Evolutionary conservation across 2,888 invertebrate genomes (phyloP).

Genomic region (Eupithecia dodoneata): DNA sequence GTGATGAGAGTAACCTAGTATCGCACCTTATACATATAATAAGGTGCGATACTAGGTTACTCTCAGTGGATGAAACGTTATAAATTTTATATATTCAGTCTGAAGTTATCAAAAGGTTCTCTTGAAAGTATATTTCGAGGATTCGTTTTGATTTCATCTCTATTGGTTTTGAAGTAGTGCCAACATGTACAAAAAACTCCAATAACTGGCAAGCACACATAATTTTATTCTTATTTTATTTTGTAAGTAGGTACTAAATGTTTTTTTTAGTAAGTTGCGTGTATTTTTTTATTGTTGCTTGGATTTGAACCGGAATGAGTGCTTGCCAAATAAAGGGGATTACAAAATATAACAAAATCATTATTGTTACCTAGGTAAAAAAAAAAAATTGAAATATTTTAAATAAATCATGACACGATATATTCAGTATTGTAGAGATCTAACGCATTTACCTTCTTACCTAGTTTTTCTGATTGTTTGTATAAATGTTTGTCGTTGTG

Average conservation of each 20-base stretch:
- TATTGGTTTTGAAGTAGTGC: neutral
- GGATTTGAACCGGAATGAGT: neutral
- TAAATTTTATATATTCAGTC: neutral
- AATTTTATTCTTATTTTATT: neutral
- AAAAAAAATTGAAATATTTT: neutral
- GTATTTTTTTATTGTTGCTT: neutral
- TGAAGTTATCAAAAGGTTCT: neutral
- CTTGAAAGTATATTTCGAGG: neutral
- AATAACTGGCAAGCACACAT: neutral
- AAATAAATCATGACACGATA: neutral
- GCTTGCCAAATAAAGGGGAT: neutral
- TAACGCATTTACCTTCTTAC: conserved; percentile 25
- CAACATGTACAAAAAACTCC: neutral
- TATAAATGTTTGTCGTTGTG: conserved; percentile 8
- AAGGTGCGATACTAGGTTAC: neutral
- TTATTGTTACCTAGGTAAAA: neutral
- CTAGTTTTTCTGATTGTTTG: neutral
- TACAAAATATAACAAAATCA: neutral
- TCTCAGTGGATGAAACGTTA: neutral
- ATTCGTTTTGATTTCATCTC: neutral
- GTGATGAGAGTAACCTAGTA: neutral
- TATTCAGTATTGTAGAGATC: conserved; percentile 25
- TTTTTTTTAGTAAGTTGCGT: neutral
- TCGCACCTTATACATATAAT: neutral
- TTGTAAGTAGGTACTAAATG: neutral